Evolutionary conservation across 2,113 vertebrate genomes (phyloP).

Genomic region (Sinosuthora webbiana): DNA sequence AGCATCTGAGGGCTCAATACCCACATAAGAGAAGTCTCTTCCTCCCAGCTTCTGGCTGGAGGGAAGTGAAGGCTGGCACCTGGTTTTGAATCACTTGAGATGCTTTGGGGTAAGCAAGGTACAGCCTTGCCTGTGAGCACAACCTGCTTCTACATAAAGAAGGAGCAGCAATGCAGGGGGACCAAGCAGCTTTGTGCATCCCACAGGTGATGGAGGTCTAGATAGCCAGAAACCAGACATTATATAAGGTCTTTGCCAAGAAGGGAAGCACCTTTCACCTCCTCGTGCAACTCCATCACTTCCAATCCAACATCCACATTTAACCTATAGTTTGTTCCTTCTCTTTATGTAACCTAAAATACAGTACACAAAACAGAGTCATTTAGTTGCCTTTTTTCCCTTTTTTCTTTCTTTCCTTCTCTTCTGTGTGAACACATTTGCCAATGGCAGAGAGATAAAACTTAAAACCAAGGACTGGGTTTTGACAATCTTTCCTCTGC

Average conservation of each 20-base stretch:
- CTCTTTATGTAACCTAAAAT: neutral
- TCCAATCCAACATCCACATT: neutral
- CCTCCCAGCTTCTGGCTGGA: neutral
- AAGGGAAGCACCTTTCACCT: neutral
- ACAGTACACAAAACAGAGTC: neutral
- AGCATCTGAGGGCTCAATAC: neutral
- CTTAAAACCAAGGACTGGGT: neutral
- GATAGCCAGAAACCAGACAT: neutral
- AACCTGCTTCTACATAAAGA: neutral
- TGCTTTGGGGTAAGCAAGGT: neutral
- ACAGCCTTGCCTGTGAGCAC: neutral
- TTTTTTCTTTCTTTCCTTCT: neutral
- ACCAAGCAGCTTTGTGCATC: neutral
- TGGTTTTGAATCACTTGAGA: neutral
- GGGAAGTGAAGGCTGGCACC: neutral
- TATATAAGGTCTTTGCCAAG: neutral
- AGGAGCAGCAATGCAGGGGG: neutral
- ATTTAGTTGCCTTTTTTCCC: rapidly evolving
- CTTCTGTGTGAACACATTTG: neutral
- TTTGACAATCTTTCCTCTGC: neutral
- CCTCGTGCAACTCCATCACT: neutral
- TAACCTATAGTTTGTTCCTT: neutral
- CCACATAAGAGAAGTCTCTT: neutral
- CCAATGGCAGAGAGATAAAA: neutral
- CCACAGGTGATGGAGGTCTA: neutral